Evolutionary conservation across 1,140 invertebrate species (phyloP).

Genomic region (Euura saliciscinereae): DNA sequence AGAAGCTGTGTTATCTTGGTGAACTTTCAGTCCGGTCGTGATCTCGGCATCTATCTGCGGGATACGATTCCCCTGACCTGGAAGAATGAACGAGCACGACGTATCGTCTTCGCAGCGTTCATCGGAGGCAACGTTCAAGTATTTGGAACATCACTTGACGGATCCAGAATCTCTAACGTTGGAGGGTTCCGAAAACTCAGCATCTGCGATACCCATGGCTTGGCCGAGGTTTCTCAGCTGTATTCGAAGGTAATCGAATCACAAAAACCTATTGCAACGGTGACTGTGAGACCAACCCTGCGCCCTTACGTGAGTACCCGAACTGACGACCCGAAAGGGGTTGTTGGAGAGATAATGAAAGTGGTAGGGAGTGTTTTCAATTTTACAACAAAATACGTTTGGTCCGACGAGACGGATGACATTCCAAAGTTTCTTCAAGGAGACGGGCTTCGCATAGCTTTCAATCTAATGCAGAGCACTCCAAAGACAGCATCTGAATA

Average conservation of each 20-base stretch:
- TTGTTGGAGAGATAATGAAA: constrained; percentile 25
- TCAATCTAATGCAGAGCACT: constrained; percentile 29
- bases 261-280: constrained; percentile 18
- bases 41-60: not conserved
- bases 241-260: not conserved
- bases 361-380: constrained; percentile 28
- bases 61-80: not conserved
- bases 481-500: constrained; percentile 27
- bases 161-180: not conserved
- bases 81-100: not conserved
- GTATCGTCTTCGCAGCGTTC: not conserved
- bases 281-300: constrained; percentile 31
- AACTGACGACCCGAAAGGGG: constrained; percentile 26
- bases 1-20: not conserved
- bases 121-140: not conserved
- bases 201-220: not conserved
- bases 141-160: not conserved
- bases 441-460: constrained; percentile 30
- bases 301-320: constrained; percentile 26
- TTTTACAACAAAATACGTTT: constrained; percentile 31
- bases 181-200: not conserved
- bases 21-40: not conserved
- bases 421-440: constrained; percentile 26
- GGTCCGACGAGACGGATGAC: constrained; percentile 19
- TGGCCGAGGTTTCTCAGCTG: not conserved